Evolutionary conservation across 2,113 vertebrate genomes (phyloP).

Genomic region (Cygnus buccinator): DNA sequence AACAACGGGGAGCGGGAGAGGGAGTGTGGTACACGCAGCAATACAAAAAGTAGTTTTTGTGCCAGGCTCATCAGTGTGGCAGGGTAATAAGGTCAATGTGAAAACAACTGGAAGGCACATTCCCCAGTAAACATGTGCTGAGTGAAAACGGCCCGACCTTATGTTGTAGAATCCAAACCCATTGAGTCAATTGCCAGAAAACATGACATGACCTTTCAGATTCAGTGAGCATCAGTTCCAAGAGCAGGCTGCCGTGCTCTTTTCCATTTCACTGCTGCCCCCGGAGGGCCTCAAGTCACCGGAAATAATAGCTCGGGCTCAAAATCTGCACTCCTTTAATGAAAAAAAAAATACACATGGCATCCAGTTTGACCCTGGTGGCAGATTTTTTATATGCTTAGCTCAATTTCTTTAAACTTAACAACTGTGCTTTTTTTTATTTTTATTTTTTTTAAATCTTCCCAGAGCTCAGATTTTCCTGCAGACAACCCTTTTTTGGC

Average conservation of each 20-base stretch:
- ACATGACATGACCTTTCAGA: slow-evolving; percentile 98
- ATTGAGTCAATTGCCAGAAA: slow-evolving; percentile 98
- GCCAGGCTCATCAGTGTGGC: slow-evolving; percentile 83
- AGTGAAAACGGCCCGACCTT: slow-evolving; percentile 87
- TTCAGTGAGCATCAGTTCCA: slow-evolving; percentile 89
- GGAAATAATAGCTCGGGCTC: slow-evolving; percentile 91
- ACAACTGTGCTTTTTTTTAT: neutral
- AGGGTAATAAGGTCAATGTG: slow-evolving; percentile 96
- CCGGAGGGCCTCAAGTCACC: slow-evolving; percentile 87
- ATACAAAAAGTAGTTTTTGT: slow-evolving; percentile 69
- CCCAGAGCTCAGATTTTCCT: neutral
- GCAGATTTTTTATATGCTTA: slow-evolving; percentile 69
- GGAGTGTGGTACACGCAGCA: neutral
- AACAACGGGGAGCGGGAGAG: neutral
- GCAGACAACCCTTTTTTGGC: neutral
- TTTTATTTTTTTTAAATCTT: neutral
- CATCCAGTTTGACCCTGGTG: slow-evolving; percentile 84
- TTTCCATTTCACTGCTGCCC: slow-evolving; percentile 90
- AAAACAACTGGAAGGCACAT: slow-evolving; percentile 90
- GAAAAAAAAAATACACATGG: slow-evolving; percentile 80
- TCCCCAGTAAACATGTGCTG: slow-evolving; percentile 89
- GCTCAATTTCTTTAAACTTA: slow-evolving; percentile 66
- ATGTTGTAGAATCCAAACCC: slow-evolving; percentile 93
- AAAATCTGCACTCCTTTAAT: slow-evolving; percentile 87
- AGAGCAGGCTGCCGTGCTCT: slow-evolving; percentile 88